Percentiles rank a stretch among this genome's conserved stretches.
Evolutionary conservation across 1,140 invertebrate genomes (phyloP).

Genomic region (Agrypnia vestita): DNA sequence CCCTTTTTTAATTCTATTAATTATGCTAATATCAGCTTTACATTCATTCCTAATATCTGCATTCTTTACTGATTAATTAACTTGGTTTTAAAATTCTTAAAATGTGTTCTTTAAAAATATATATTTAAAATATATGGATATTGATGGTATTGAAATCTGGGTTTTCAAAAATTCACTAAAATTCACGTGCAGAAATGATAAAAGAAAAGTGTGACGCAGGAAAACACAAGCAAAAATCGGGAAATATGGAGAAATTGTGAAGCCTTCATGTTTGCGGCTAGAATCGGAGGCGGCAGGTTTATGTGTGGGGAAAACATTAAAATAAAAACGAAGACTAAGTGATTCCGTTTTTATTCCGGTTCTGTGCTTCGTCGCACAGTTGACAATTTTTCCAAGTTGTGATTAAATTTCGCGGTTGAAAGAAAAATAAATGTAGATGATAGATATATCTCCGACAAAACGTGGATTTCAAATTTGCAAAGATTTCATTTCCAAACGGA

Average conservation of each 20-base stretch:
- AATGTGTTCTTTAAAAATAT: too few relatives aligned
- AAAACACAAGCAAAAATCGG: not conserved
- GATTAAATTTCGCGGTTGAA: slow-evolving; percentile 4
- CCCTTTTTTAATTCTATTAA: too few relatives aligned
- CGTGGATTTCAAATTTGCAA: not conserved
- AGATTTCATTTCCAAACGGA: too few relatives aligned
- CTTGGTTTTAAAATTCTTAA: too few relatives aligned
- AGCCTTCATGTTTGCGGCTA: not conserved
- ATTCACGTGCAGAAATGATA: not conserved
- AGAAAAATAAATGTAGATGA: not conserved
- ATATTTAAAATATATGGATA: not conserved
- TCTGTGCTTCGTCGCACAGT: not conserved
- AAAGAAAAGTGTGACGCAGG: not conserved
- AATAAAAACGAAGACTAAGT: not conserved
- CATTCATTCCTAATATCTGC: too few relatives aligned
- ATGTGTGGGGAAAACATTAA: not conserved
- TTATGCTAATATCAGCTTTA: too few relatives aligned
- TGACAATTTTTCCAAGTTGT: not conserved
- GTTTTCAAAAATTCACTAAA: not conserved
- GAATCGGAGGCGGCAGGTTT: not conserved
- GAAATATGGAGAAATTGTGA: not conserved
- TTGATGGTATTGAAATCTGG: not conserved
- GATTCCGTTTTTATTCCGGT: not conserved
- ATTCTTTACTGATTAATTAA: too few relatives aligned
- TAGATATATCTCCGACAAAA: not conserved